Evolutionary conservation across 1,140 invertebrate species (phyloP).

Genomic region (Armadillidium nasatum): DNA sequence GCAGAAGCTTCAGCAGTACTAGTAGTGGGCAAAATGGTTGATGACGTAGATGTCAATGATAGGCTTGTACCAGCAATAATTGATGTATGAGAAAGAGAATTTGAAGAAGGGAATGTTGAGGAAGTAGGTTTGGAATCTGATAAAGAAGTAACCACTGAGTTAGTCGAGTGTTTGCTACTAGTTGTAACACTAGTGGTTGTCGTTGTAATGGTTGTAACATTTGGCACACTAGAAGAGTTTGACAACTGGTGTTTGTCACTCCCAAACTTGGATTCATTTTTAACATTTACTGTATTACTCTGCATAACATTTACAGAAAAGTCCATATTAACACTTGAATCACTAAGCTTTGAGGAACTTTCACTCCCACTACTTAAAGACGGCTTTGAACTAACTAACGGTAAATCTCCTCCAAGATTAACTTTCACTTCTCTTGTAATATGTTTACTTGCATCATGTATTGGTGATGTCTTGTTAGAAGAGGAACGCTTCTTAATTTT

Average conservation of each 20-base stretch:
- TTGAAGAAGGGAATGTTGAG: slow-evolving; percentile 22
- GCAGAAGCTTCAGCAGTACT: slow-evolving; percentile 8
- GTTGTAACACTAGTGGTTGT: not conserved
- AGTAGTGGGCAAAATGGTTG: not conserved
- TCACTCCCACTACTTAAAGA: slow-evolving; percentile 18
- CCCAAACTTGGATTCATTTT: slow-evolving; percentile 19
- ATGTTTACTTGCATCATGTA: slow-evolving; percentile 24
- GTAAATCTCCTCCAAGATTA: slow-evolving; percentile 17
- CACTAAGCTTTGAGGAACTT: not conserved
- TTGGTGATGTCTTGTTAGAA: slow-evolving; percentile 17
- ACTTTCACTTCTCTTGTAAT: slow-evolving; percentile 29
- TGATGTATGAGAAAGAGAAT: slow-evolving; percentile 24
- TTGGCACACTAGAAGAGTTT: slow-evolving; percentile 3
- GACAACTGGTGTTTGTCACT: not conserved
- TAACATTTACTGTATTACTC: not conserved
- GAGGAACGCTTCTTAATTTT: slow-evolving; percentile 36
- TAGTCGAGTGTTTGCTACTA: slow-evolving; percentile 23
- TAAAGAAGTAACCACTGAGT: slow-evolving; percentile 20
- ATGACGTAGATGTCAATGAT: no score
- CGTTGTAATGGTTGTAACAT: slow-evolving; percentile 27
- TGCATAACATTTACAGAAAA: not conserved
- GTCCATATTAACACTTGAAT: not conserved
- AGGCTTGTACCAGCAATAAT: not conserved
- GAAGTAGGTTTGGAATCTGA: slow-evolving; percentile 13
- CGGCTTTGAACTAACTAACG: slow-evolving; percentile 12